Conservation (phyloP, 2,888 invertebrate genomes). For the Aleiodes alternator region DNA sequence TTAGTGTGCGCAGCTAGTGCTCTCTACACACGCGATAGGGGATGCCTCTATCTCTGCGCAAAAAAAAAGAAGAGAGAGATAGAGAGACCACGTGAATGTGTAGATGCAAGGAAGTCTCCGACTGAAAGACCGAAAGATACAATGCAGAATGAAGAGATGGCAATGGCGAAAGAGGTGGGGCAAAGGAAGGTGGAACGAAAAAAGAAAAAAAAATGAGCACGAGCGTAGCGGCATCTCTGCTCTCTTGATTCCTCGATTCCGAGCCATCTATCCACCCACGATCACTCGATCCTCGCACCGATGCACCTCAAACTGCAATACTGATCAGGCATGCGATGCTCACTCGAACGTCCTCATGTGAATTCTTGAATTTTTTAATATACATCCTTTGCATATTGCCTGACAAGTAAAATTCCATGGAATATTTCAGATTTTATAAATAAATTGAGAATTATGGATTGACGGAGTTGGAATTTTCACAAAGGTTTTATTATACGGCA, state of each 20-base stretch:
- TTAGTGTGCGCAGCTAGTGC: conserved; percentile 9
- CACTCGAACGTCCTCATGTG: neutral
- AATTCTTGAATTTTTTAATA: conserved; percentile 21
- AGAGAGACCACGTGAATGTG: conserved; percentile 35
- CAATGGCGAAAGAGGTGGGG: neutral
- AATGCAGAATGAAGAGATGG: conserved; percentile 10
- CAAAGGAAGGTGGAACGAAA: neutral
- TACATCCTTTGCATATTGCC: neutral
- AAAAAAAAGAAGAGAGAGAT: neutral
- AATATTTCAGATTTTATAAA: too few species aligned
- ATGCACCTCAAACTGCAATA: conserved; percentile 12
- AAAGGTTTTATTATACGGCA: too few species aligned
- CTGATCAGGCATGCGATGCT: conserved; percentile 7
- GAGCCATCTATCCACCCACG: conserved; percentile 30
- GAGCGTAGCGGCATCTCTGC: neutral
- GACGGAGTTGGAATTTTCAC: too few species aligned
- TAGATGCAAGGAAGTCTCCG: conserved; percentile 30
- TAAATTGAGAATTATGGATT: too few species aligned
- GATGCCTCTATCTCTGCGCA: conserved; percentile 32
- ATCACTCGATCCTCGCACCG: conserved; percentile 16
- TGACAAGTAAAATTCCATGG: neutral
- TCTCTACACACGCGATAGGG: conserved; percentile 32
- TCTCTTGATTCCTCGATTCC: conserved; percentile 27
- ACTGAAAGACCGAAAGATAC: conserved; percentile 39
- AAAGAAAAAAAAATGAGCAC: neutral